phyloP scores from a whole-genome alignment of 2,113 vertebrate species.

The Columba janthina region DNA sequence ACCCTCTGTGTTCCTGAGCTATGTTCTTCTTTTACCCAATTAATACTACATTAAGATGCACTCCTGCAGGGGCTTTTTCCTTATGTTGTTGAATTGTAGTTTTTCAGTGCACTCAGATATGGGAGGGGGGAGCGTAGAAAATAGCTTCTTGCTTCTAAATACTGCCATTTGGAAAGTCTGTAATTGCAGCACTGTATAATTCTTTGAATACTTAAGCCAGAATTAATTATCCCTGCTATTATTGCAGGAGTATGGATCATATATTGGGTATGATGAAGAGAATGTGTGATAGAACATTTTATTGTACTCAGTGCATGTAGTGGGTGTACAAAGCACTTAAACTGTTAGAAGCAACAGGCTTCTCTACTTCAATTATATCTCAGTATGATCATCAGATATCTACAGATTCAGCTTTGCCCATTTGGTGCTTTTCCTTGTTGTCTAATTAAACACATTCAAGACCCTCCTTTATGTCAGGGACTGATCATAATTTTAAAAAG shows the following conservation, averaged over 20 bases:
- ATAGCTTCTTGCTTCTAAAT: conserved; percentile 1
- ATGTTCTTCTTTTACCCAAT: conserved; percentile 26
- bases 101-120: neutral
- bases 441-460: conserved; percentile 1
- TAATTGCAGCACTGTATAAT: conserved; percentile 60
- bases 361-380: conserved; percentile 17
- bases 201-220: conserved; percentile 54
- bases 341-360: conserved; percentile 32
- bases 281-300: conserved; percentile 24
- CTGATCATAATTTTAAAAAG: neutral
- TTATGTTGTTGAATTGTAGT: neutral
- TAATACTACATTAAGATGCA: conserved; percentile 39
- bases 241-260: conserved; percentile 40
- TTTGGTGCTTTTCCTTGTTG: neutral
- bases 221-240: conserved; percentile 60
- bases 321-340: conserved; percentile 49
- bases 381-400: neutral
- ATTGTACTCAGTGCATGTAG: neutral
- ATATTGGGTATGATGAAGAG: neutral
- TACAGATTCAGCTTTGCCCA: neutral
- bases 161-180: conserved; percentile 27
- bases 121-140: neutral
- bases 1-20: neutral
- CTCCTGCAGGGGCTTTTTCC: conserved; percentile 37
- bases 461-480: neutral